Conservation (phyloP, 2,113 vertebrate species). For the Australoheros scitulus region DNA sequence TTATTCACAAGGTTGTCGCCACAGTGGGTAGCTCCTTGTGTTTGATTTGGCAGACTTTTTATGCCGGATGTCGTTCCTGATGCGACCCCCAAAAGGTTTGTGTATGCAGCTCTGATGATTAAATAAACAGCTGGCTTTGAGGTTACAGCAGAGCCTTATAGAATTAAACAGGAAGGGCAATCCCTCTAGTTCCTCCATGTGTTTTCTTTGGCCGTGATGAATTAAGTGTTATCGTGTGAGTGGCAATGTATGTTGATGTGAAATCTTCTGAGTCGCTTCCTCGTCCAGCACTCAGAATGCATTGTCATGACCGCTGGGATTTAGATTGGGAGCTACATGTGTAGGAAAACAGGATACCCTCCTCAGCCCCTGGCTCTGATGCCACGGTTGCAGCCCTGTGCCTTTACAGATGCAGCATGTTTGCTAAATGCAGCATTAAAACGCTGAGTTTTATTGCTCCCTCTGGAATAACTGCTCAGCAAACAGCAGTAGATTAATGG, state of each 20-base stretch:
- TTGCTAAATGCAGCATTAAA: slow-evolving; percentile 2
- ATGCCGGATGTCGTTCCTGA: background rate
- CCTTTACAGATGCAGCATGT: background rate
- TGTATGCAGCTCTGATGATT: background rate
- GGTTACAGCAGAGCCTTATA: background rate
- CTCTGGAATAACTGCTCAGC: background rate
- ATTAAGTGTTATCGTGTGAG: background rate
- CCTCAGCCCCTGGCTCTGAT: background rate
- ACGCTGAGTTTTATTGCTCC: slow-evolving; percentile 12
- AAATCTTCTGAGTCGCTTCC: background rate
- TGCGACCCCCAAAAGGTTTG: background rate
- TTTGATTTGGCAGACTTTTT: background rate
- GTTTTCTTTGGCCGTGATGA: slow-evolving; percentile 31
- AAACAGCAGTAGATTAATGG: background rate
- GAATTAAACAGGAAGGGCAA: slow-evolving; percentile 44
- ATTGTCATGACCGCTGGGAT: background rate
- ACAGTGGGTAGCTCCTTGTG: background rate
- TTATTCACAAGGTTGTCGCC: background rate
- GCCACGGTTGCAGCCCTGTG: background rate
- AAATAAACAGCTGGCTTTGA: slow-evolving; percentile 9
- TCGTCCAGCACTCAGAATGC: background rate
- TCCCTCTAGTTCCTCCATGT: background rate
- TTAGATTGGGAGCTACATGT: background rate
- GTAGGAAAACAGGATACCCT: background rate
- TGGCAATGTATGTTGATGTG: background rate